Evolutionary conservation across 2,113 vertebrate genomes (phyloP).

Genomic region (Petromus typicus): DNA sequence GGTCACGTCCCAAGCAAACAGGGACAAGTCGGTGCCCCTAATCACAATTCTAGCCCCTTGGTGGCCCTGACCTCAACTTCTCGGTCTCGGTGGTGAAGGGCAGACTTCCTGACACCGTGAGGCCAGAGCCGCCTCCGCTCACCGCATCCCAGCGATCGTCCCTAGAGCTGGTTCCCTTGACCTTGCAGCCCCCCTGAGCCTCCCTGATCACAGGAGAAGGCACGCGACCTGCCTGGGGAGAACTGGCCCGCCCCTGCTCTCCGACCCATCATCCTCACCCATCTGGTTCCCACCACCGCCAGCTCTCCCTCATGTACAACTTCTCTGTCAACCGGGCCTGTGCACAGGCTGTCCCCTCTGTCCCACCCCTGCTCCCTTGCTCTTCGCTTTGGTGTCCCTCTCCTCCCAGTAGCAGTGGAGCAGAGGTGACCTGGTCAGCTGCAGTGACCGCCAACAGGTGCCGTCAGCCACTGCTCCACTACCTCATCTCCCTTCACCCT

Average conservation of each 20-base stretch:
- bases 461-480: background rate
- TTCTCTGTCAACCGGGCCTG: background rate
- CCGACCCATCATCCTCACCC: rapidly evolving
- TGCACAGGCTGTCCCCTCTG: background rate
- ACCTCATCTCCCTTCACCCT: background rate
- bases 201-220: rapidly evolving
- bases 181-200: background rate
- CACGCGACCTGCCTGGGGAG: rapidly evolving
- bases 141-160: background rate
- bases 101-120: background rate
- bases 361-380: background rate
- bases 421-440: background rate
- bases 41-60: rapidly evolving
- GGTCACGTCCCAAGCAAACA: background rate
- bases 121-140: background rate
- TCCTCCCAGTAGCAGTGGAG: background rate
- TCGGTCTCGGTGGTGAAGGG: background rate
- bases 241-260: background rate
- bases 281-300: rapidly evolving
- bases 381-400: background rate
- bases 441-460: rapidly evolving
- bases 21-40: background rate
- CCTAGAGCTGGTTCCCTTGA: background rate
- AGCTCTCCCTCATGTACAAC: rapidly evolving
- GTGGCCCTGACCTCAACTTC: background rate